Conservation (phyloP, 2,888 invertebrate species). For the Molorchus minor region DNA sequence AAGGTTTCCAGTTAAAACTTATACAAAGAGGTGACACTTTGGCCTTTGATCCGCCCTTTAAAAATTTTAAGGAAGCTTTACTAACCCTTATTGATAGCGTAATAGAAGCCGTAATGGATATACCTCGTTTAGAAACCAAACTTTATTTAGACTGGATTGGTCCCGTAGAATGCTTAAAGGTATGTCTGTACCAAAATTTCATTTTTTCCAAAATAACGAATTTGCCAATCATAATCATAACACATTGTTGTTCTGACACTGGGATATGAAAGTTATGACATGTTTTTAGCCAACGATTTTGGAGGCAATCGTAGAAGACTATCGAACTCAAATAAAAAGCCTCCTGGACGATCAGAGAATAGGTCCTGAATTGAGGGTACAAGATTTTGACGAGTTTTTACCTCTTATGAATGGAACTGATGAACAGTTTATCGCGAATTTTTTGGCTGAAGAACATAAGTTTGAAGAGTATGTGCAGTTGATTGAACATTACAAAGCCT, state of each 20-base stretch:
- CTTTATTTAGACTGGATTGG: slow-evolving; percentile 73
- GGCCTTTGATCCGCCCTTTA: slow-evolving; percentile 79
- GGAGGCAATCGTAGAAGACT: slow-evolving; percentile 71
- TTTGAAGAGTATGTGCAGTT: slow-evolving; percentile 73
- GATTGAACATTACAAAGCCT: slow-evolving; percentile 70
- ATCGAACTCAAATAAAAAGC: slow-evolving; percentile 69
- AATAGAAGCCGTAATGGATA: slow-evolving; percentile 73
- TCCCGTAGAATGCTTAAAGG: slow-evolving; percentile 52
- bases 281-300: slow-evolving; percentile 78
- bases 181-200: no score
- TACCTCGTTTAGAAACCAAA: slow-evolving; percentile 83
- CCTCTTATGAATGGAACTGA: slow-evolving; percentile 80
- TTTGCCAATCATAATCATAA: no score
- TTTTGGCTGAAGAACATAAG: slow-evolving; percentile 71
- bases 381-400: slow-evolving; percentile 84
- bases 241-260: neutral
- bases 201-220: no score
- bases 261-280: neutral
- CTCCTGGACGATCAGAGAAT: slow-evolving; percentile 77
- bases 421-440: slow-evolving; percentile 70
- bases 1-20: slow-evolving; percentile 74
- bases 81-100: slow-evolving; percentile 78
- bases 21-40: slow-evolving; percentile 69
- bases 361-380: slow-evolving; percentile 76
- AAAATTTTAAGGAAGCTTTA: slow-evolving; percentile 76